Base-by-base conservation (phyloP, 2,888 invertebrate genomes). In the Apodemia mormo region DNA sequence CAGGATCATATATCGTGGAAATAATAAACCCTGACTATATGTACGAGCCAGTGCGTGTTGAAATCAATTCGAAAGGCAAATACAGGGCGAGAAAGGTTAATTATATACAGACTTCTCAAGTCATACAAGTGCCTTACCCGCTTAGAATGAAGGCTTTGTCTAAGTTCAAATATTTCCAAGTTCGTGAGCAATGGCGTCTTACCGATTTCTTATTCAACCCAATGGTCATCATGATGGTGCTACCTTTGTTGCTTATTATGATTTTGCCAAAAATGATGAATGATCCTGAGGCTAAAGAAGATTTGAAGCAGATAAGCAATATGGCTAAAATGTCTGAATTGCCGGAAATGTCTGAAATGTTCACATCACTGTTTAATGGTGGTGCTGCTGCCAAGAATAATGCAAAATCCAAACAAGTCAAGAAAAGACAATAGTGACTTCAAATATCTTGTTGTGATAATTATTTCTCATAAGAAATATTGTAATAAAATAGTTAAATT, bases 141-240 rank as follows among this genome's bases (percentile, higher is more conserved):
- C 92, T 99, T 66, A 96, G 97, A 85, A 94, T 99, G 93, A 97
- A 97, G 82, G 96, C 98, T 0, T 83, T 97, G 30, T 96, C 97
- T 14, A 96, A 95, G 77, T 96, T 96, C 78, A 95, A 96, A 77
- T 98, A 97, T 90, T 99, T 99, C 92, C 98, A 99, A 94, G 94
- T 96, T 29, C 94, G 99, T 65, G 99, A 99, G 85, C 98, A 99
- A 83, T 99, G 99, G 99, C 95, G 99, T 82, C 94, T 99, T 12
- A 99, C 99, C 0, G 99, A 99, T 92, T 97, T 99, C 88, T 88
- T 99, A 49, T 97, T 99, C 87, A 99, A 97, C 87, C 99, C 99
- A 2, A 99, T 99, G 99, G 97, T 99, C 6, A 94, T 99, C 74
- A 99, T 99, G 97, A 99, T 99, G 99, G 95, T 99, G 33, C 86